These are phyloP conservation scores for Delphinus delphis DNA, from an alignment of 2,113 vertebrate species.

Conservation along the genomic window DNA sequence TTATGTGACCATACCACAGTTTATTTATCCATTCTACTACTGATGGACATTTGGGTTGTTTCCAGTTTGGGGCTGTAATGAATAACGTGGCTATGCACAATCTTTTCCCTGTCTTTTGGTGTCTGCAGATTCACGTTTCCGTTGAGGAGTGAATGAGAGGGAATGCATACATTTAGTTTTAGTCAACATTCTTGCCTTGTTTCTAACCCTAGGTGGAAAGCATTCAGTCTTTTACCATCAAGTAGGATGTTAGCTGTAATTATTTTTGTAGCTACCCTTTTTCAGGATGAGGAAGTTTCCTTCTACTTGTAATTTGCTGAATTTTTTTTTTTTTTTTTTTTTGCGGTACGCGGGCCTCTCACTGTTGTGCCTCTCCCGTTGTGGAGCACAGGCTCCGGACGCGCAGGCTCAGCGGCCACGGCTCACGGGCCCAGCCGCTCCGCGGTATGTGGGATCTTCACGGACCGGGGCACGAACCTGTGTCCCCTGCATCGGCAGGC, in stretches of 20 bases:
- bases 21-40: background rate
- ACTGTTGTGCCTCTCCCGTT: no score
- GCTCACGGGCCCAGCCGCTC: no score
- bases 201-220: background rate
- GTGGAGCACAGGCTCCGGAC: no score
- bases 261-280: background rate
- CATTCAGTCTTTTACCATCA: background rate
- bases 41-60: background rate
- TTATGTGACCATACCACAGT: background rate
- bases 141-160: background rate
- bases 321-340: background rate
- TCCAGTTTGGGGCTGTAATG: background rate
- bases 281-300: background rate
- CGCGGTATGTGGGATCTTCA: no score
- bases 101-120: background rate
- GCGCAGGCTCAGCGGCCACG: no score
- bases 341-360: no score
- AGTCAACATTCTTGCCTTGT: background rate
- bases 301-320: background rate
- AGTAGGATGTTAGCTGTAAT: background rate
- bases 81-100: background rate
- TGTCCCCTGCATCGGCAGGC: no score
- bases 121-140: background rate
- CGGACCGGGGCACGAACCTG: no score
- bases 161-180: fast-evolving